These are phyloP conservation scores for Molossus molossus DNA, from an alignment of 2,797 vertebrate genomes.

Conservation along the genomic window DNA sequence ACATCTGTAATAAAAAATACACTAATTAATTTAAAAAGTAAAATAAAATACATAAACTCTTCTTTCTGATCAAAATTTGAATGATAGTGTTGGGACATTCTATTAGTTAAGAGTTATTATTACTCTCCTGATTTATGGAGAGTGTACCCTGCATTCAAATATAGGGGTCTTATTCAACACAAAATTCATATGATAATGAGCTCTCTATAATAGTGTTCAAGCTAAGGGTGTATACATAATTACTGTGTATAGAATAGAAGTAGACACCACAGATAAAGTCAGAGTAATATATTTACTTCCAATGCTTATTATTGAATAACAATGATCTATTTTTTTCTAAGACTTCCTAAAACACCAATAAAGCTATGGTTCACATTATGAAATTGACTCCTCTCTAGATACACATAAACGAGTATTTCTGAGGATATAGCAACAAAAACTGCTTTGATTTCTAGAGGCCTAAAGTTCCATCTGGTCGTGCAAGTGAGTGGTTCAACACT, in stretches of 20 bases:
- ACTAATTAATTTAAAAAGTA: too few species aligned
- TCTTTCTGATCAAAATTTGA: background rate
- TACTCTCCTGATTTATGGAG: background rate
- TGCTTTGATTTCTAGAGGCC: background rate
- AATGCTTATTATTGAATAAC: background rate
- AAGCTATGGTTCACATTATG: background rate
- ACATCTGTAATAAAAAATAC: too few species aligned
- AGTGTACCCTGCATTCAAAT: background rate
- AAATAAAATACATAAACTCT: background rate
- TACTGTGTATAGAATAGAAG: background rate
- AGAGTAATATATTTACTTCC: background rate
- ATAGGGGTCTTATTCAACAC: background rate
- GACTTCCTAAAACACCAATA: background rate
- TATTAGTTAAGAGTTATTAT: background rate
- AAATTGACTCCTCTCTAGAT: background rate
- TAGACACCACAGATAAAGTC: background rate
- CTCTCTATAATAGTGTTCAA: background rate
- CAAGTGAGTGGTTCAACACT: background rate
- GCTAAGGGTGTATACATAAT: background rate
- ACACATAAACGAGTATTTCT: background rate
- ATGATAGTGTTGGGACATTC: background rate
- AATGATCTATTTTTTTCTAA: conserved; percentile 25
- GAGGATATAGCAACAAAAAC: conserved; percentile 17
- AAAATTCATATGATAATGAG: conserved; percentile 3
- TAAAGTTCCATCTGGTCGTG: background rate